Evolutionary conservation across 2,113 vertebrate genomes (phyloP), one percentile per base, ranked within the genome.

Genomic region (Silurus asotus): DNA sequence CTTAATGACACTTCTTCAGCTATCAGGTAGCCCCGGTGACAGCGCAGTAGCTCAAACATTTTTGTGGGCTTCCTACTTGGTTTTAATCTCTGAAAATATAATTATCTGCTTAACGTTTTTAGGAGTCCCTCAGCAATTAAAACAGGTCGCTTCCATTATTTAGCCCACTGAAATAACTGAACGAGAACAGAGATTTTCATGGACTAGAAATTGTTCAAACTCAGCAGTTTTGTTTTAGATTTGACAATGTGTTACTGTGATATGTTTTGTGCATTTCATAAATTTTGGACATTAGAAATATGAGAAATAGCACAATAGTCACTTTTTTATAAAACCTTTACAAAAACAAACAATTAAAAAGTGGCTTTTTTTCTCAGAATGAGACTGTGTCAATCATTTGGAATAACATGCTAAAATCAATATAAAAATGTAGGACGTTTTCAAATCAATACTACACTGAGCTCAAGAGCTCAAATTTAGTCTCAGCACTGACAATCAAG

Each of bases 31-130:
- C 15, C 2, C 4, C 13, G 64, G 11, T 55, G 45, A 64, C 64
- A 64, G 65, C 25, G 14, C 61, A 64, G 48, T 49, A 25, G 65
- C 51, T 55, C 23, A n/a, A 51, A 28, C 8, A 20, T 49, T 37
- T 14, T n/a, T 1, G 8, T 45, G 77, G 13, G 64, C n/a, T 82
- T 82, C 15, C 25, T 56, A 56, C 9, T 69, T 11, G 81, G 64
- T 55, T 82, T 45, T 83, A 83, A 83, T 83, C 65, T 83, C 25
- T 70, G 65, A 25, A 70, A 83, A 56, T 23, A 10, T 56, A 82
- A 70, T 83, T 20, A 83, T 70, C 51, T 45, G 28, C 65, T 70
- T 13, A 19, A 83, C 8, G 10, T 70, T 70, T 37, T 79, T 64
- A 65, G 58, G 11, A 75, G 58, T 49, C 45, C 65, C 69, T 84